phyloP scores from a whole-genome alignment of 2,888 invertebrate species.

The Napeogenes sylphis region DNA sequence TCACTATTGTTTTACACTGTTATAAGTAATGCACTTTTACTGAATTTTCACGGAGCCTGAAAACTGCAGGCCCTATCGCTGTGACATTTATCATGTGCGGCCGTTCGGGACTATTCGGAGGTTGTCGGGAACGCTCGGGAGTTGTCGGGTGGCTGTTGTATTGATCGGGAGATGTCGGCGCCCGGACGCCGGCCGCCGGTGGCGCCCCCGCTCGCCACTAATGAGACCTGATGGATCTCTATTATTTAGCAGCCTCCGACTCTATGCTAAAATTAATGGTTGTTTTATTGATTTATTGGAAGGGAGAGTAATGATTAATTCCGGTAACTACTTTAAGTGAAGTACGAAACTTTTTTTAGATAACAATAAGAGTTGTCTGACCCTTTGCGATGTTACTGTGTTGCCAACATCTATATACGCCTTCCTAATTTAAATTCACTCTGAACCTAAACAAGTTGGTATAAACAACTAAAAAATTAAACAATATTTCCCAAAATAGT shows the following conservation, averaged over 20 bases:
- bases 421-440: background rate
- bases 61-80: conserved; percentile 65
- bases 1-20: conserved; percentile 43
- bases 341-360: conserved; percentile 6
- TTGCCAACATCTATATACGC: background rate
- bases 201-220: conserved; percentile 67
- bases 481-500: no score
- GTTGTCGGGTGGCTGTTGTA: conserved; percentile 36
- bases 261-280: conserved; percentile 69
- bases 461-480: no score
- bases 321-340: conserved; percentile 33
- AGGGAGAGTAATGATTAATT: conserved; percentile 68
- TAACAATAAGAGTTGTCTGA: background rate
- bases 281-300: conserved; percentile 73
- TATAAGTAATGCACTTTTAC: conserved; percentile 40
- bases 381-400: background rate
- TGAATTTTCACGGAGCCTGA: conserved; percentile 64
- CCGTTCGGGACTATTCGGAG: conserved; percentile 38
- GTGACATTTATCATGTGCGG: conserved; percentile 70
- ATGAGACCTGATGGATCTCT: conserved; percentile 72
- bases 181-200: conserved; percentile 68
- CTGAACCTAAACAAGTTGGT: no score
- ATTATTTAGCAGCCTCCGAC: conserved; percentile 72
- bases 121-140: conserved; percentile 46
- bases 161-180: conserved; percentile 62